Base-by-base conservation (phyloP, 2,797 vertebrate species). In the Rhinatrema bivittatum region DNA sequence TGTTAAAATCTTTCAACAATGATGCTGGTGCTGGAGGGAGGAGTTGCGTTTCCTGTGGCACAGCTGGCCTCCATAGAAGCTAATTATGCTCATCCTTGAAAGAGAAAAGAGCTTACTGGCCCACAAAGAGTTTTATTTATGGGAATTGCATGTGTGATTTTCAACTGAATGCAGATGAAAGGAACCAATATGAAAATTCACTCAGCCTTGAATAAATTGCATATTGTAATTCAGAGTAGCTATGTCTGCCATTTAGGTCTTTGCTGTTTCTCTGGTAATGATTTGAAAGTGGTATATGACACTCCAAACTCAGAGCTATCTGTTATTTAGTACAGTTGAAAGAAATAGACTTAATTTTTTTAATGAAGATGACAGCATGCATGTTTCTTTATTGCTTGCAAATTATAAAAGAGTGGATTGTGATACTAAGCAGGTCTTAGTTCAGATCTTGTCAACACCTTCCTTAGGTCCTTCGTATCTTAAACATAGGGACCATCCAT, bases 161-260 rank as follows among this genome's bases (percentile, higher is more conserved):
- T 25, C 12, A 31, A 19, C 34, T 34, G 28, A 41, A 45, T 28
- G 29, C 44, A 62, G 31, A 46, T 47, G 44, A 62, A 62, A 62
- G 50, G 27, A 45, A 20, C 9, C 15, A 37, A 39, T 23, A 29
- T 47, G 15, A 49, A 54, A 54, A 50, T 28, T 32, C 3, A 36
- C 39, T 27, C 15, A 38, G 15, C 25, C 12, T 16, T 50, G 9
- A 57, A 7, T 52, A 19, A 23, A 45, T 23, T 10, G 13, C 11
- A 46, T 50, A 41, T 50, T 60, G 56, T 25, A 18, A 45, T 32
- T 17, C 34, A 23, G 5, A 19, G 6, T 45, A 30, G 50, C 62
- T 52, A 45, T 29, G 42, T 60, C 45, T 39, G 52, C 22, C 9
- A 9, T 36, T 43, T 45, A 50, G 25, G 33, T 47, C 36, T 45